Evolutionary conservation across 2,797 vertebrate genomes (phyloP).

Genomic region (Diceros bicornis): DNA sequence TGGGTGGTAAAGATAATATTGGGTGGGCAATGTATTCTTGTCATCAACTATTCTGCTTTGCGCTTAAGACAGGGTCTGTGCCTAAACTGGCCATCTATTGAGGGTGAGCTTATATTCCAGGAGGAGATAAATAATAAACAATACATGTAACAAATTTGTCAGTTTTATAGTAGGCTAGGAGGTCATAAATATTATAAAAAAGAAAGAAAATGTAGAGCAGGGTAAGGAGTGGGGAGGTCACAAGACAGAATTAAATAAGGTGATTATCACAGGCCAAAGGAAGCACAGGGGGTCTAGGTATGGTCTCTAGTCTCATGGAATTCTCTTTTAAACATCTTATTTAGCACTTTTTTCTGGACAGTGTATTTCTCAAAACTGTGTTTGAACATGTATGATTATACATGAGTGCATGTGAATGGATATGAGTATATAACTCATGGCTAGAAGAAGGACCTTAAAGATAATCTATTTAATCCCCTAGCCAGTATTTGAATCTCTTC

Average conservation of each 20-base stretch:
- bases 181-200: background rate
- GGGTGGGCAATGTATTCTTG: background rate
- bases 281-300: rapidly evolving
- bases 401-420: background rate
- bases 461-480: constrained; percentile 7
- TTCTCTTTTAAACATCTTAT: background rate
- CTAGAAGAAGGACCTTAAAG: background rate
- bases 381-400: background rate
- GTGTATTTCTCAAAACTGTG: background rate
- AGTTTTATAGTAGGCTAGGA: background rate
- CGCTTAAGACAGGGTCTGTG: background rate
- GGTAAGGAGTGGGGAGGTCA: background rate
- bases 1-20: background rate
- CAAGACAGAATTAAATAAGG: background rate
- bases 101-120: background rate
- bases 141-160: background rate
- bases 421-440: background rate
- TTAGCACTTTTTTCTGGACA: background rate
- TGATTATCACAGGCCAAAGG: rapidly evolving
- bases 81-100: background rate
- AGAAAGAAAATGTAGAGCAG: background rate
- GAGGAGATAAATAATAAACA: background rate
- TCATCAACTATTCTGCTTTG: background rate
- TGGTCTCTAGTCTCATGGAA: background rate
- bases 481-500: background rate